These are phyloP conservation scores for Stegodyphus dumicola DNA, from an alignment of 1,140 invertebrate genomes.

Conservation along the genomic window DNA sequence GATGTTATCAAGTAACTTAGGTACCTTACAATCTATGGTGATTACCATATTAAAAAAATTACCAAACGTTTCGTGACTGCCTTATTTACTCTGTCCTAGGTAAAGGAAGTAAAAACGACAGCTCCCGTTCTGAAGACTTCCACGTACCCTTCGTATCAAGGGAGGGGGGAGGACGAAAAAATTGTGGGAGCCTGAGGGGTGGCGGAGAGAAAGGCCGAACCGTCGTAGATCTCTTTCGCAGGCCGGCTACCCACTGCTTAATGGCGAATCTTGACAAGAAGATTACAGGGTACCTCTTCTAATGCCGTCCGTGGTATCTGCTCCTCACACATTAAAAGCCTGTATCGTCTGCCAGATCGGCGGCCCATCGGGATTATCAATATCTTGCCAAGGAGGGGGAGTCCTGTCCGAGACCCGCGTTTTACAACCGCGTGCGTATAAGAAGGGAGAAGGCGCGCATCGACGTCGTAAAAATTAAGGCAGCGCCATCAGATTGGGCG, in stretches of 20 bases:
- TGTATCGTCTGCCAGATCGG: neutral
- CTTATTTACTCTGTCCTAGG: too few relatives aligned
- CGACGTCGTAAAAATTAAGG: constrained; percentile 52
- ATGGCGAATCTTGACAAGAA: constrained; percentile 50
- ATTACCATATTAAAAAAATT: too few relatives aligned
- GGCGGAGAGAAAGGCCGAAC: too few relatives aligned
- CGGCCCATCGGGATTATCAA: constrained; percentile 51
- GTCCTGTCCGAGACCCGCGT: neutral
- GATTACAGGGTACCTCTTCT: constrained; percentile 41
- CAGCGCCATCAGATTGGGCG: constrained; percentile 41
- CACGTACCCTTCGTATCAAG: too few relatives aligned
- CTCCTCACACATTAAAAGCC: constrained; percentile 54
- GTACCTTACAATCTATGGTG: too few relatives aligned
- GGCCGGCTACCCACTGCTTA: constrained; percentile 9
- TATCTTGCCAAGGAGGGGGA: constrained; percentile 1
- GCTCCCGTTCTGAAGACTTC: too few relatives aligned
- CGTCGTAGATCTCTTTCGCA: too few relatives aligned
- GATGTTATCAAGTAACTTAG: too few relatives aligned
- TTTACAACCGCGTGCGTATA: neutral
- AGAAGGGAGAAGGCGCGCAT: neutral
- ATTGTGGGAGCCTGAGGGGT: too few relatives aligned
- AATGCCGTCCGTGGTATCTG: constrained; percentile 39
- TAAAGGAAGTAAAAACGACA: too few relatives aligned
- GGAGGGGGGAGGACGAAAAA: too few relatives aligned
- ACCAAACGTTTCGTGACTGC: too few relatives aligned